A percentile compares a stretch with the other conserved stretches of the same genome.
Conservation (phyloP, 1,140 invertebrate genomes). For the Cotesia chilonis region DNA sequence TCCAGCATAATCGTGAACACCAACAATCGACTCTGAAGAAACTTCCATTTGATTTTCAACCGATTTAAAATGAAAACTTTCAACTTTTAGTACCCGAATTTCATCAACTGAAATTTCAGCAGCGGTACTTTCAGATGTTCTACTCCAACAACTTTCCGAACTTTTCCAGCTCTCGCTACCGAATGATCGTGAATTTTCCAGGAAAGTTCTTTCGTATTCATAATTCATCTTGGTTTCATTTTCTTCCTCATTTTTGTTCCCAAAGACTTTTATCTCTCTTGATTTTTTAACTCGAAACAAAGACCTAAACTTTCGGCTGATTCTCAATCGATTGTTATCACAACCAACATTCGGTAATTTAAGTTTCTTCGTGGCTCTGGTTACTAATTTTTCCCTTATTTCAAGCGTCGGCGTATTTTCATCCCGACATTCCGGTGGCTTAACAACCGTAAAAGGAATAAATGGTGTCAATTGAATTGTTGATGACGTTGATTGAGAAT, state of each 20-base stretch:
- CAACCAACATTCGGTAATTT: no score
- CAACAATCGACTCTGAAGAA: no score
- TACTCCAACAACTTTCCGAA: no score
- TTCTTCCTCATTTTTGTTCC: neutral
- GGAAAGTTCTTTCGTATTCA: no score
- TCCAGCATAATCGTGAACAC: neutral
- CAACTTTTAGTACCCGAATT: neutral
- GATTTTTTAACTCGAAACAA: constrained; percentile 19
- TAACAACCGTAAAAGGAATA: constrained; percentile 28
- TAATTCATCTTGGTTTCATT: constrained; percentile 25
- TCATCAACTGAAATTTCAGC: no score
- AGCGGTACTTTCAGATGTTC: no score
- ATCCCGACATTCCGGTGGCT: constrained; percentile 14
- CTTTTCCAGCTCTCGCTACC: no score
- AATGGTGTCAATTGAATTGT: constrained; percentile 2
- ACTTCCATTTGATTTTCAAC: neutral
- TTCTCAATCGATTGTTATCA: constrained; percentile 26
- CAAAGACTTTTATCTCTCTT: neutral
- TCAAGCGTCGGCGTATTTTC: constrained; percentile 20
- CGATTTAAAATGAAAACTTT: neutral
- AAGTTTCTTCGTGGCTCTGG: no score
- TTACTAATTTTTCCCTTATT: no score
- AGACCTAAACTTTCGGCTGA: constrained; percentile 40
- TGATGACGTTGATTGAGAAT: constrained; percentile 20
- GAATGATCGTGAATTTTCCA: no score